A percentile compares a stretch with the other conserved stretches of the same genome.
These are phyloP conservation scores for Cecidostiba fungosa DNA, from an alignment of 2,888 invertebrate species.

Conservation along the genomic window DNA sequence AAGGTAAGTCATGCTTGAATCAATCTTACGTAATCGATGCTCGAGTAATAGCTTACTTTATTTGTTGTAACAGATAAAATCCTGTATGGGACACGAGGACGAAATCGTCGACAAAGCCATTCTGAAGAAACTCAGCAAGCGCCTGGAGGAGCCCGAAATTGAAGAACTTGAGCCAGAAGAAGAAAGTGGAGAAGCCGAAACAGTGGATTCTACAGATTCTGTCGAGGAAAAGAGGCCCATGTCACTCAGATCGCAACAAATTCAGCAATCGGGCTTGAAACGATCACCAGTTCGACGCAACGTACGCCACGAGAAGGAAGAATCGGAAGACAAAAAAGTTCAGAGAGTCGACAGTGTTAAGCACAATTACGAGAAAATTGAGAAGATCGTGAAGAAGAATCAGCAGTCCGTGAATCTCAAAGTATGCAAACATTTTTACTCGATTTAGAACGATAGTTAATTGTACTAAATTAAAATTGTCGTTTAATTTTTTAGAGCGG, in stretches of 20 bases:
- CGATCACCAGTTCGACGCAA: constrained; percentile 20
- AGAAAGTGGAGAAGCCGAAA: constrained; percentile 29
- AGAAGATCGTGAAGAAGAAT: constrained; percentile 37
- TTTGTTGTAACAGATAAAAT: constrained; percentile 68
- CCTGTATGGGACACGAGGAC: constrained; percentile 69
- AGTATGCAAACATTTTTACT: not conserved
- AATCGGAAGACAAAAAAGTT: constrained; percentile 10
- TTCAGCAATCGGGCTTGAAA: constrained; percentile 4
- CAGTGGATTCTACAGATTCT: not conserved
- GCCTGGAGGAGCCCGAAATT: constrained; percentile 62
- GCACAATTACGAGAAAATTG: constrained; percentile 30
- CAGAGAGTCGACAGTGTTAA: not conserved
- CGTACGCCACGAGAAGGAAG: constrained; percentile 17
- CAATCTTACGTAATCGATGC: not conserved
- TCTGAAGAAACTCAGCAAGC: constrained; percentile 65
- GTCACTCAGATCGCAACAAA: not conserved
- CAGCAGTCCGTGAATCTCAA: constrained; percentile 38
- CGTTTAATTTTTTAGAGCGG: constrained; percentile 16
- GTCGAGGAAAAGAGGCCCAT: constrained; percentile 34
- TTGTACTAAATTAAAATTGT: not conserved
- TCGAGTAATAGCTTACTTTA: not conserved
- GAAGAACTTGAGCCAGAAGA: constrained; percentile 62
- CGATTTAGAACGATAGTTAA: not conserved
- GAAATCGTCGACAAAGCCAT: constrained; percentile 64
- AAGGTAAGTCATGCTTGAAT: constrained; percentile 80